Evolutionary conservation across 1,140 invertebrate genomes (phyloP).

Genomic region (Drosophila equinoxialis): DNA sequence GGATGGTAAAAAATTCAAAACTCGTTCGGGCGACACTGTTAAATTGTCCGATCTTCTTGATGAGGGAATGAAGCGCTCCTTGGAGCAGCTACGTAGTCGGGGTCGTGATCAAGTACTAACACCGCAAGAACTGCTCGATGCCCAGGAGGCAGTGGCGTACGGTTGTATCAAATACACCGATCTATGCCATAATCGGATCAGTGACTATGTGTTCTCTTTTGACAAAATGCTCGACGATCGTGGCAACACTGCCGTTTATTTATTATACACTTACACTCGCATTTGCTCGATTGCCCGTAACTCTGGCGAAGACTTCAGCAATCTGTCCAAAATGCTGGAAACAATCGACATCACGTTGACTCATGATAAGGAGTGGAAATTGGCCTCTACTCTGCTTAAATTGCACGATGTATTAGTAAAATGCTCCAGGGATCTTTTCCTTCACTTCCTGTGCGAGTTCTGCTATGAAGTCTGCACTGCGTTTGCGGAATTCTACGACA

Average conservation of each 20-base stretch:
- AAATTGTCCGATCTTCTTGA: constrained; percentile 95
- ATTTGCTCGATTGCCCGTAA: constrained; percentile 96
- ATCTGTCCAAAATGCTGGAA: constrained; percentile 84
- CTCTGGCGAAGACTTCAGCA: constrained; percentile 86
- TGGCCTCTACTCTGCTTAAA: constrained; percentile 93
- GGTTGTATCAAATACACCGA: constrained; percentile 99
- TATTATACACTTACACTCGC: constrained; percentile 97
- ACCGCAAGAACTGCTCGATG: constrained; percentile 91
- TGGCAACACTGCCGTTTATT: constrained; percentile 99
- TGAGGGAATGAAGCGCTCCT: constrained; percentile 94
- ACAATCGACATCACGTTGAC: constrained; percentile 85
- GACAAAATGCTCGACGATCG: constrained; percentile 99
- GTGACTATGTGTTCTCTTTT: constrained; percentile 99
- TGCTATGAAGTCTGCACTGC: constrained; percentile 96
- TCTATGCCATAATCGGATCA: constrained; percentile 95
- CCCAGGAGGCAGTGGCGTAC: constrained; percentile 96
- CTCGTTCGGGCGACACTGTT: constrained; percentile 98
- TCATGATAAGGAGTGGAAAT: constrained; percentile 97
- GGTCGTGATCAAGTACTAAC: constrained; percentile 93
- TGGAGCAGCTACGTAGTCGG: constrained; percentile 95
- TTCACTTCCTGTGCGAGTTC: constrained; percentile 97
- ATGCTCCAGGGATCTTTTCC: constrained; percentile 92
- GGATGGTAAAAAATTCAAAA: constrained; percentile 99
- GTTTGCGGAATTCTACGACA: constrained; percentile 99
- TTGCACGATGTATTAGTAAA: constrained; percentile 95